These are phyloP conservation scores for Myzus persicae DNA, from an alignment of 1,140 invertebrate genomes.

Conservation along the genomic window DNA sequence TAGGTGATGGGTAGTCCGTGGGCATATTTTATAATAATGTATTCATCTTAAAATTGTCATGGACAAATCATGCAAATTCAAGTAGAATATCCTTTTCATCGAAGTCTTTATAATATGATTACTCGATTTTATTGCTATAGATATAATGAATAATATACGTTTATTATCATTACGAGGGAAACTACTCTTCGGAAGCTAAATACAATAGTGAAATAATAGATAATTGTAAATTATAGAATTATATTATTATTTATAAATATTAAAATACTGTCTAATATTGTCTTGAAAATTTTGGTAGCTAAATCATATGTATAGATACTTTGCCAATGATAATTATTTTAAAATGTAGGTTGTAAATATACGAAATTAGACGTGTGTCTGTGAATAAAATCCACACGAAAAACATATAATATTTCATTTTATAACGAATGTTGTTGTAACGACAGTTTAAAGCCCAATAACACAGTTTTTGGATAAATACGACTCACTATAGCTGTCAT, in stretches of 20 bases:
- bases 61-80: background rate
- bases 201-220: background rate
- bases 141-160: too few species aligned
- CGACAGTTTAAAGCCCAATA: background rate
- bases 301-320: background rate
- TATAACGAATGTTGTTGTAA: background rate
- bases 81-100: background rate
- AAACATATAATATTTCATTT: background rate
- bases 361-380: background rate
- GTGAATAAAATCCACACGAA: background rate
- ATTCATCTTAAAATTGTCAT: background rate
- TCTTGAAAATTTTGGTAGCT: background rate
- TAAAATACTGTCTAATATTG: too few species aligned
- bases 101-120: too few species aligned
- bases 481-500: background rate
- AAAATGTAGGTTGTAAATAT: background rate
- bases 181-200: background rate
- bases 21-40: background rate
- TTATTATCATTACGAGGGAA: too few species aligned
- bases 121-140: too few species aligned
- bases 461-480: background rate
- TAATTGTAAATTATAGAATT: background rate
- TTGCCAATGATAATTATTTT: background rate
- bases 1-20: too few species aligned
- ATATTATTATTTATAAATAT: background rate